Evolutionary conservation across 2,888 invertebrate genomes (phyloP).

Genomic region (Xestobium rufovillosum): DNA sequence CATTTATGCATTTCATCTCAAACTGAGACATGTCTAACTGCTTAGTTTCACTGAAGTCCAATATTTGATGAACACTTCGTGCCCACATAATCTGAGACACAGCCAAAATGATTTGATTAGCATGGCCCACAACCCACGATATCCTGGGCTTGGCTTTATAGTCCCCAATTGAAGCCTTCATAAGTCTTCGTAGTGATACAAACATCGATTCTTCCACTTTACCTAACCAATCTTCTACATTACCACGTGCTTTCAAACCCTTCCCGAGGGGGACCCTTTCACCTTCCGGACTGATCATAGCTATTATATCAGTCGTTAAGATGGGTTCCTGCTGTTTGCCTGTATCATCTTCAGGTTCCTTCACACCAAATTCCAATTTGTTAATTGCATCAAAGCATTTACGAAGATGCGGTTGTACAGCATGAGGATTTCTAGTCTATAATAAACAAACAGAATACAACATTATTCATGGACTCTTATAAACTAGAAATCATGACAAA

Average conservation of each 20-base stretch:
- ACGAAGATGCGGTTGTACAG: constrained; percentile 82
- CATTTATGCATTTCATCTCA: constrained; percentile 59
- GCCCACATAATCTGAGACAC: constrained; percentile 91
- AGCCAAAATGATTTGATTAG: constrained; percentile 74
- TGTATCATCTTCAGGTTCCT: constrained; percentile 49
- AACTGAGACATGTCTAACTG: constrained; percentile 55
- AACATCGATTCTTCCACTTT: constrained; percentile 91
- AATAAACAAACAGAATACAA: constrained; percentile 10
- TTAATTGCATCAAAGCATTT: constrained; percentile 85
- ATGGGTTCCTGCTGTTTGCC: constrained; percentile 43
- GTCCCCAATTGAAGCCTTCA: constrained; percentile 67
- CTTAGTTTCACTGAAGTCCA: constrained; percentile 49
- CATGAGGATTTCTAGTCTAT: constrained; percentile 76
- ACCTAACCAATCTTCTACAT: constrained; percentile 87
- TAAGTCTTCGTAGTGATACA: constrained; percentile 62
- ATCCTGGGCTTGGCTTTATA: constrained; percentile 56
- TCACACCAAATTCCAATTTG: constrained; percentile 67
- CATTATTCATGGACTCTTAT: no score
- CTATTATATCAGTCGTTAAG: constrained; percentile 74
- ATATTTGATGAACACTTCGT: constrained; percentile 64
- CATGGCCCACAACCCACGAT: constrained; percentile 66
- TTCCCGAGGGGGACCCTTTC: constrained; percentile 73
- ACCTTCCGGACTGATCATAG: constrained; percentile 85
- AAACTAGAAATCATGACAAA: no score
- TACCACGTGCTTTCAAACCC: constrained; percentile 78